A percentile compares a stretch with the other conserved stretches of the same genome.
Conservation (phyloP, 2,797 vertebrate species). For the Melopsittacus undulatus region DNA sequence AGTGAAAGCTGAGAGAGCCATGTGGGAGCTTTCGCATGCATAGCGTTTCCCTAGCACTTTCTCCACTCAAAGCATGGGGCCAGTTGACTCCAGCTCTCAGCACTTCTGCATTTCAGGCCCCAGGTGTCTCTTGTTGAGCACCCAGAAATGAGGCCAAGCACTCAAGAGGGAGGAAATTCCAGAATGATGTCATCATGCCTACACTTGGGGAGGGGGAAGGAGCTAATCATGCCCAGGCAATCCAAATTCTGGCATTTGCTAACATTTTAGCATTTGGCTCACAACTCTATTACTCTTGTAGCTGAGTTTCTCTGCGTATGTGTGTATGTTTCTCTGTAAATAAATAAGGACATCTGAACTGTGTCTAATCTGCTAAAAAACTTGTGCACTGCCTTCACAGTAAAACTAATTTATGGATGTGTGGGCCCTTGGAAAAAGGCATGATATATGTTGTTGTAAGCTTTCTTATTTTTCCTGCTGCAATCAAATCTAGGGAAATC, state of each 20-base stretch:
- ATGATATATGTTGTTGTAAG: not conserved
- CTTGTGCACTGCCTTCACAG: not conserved
- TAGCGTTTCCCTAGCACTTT: not conserved
- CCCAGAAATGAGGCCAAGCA: constrained; percentile 53
- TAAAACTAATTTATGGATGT: not conserved
- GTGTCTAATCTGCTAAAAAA: not conserved
- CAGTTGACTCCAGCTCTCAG: constrained; percentile 23
- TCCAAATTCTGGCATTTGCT: constrained; percentile 51
- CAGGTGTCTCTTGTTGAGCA: constrained; percentile 55
- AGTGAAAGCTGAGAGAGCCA: not conserved
- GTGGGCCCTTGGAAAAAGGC: not conserved
- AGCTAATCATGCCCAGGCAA: constrained; percentile 56
- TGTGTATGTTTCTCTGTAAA: not conserved
- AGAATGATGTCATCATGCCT: constrained; percentile 59
- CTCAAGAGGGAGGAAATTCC: constrained; percentile 65
- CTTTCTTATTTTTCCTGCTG: not conserved
- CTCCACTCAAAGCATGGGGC: not conserved
- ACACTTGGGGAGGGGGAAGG: not conserved
- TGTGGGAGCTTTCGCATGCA: accelerated
- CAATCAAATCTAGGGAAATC: not conserved
- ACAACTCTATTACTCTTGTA: not conserved
- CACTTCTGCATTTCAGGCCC: constrained; percentile 10
- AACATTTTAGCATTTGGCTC: constrained; percentile 32
- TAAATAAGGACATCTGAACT: not conserved
- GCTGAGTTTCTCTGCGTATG: not conserved